Evolutionary conservation across 2,113 vertebrate genomes (phyloP).

Genomic region (Sinocyclocheilus maitianheensis): DNA sequence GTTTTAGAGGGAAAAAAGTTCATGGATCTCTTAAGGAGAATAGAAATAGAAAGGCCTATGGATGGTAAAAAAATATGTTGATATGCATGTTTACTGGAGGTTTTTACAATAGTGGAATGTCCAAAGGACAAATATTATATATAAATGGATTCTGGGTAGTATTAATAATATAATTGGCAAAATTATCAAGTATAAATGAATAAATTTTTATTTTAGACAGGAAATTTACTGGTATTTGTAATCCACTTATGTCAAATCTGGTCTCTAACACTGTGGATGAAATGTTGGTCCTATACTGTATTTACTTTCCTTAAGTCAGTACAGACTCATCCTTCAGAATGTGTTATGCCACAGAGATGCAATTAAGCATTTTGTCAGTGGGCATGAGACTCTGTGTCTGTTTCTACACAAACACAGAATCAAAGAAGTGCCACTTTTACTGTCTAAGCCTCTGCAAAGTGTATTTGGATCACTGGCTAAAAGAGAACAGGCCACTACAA

Average conservation of each 20-base stretch:
- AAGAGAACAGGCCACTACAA: not conserved
- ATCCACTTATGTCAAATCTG: no score
- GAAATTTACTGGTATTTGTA: no score
- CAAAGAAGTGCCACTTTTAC: not conserved
- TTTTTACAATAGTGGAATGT: not conserved
- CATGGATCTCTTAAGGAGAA: not conserved
- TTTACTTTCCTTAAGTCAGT: slow-evolving; percentile 3
- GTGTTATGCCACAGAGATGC: slow-evolving; percentile 1
- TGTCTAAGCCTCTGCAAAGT: not conserved
- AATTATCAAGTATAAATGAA: not conserved
- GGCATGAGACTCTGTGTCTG: not conserved
- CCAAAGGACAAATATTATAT: not conserved
- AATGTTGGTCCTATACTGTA: not conserved
- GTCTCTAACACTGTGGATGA: no score
- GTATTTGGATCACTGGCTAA: not conserved
- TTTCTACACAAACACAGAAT: slow-evolving; percentile 11
- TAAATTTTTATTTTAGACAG: no score
- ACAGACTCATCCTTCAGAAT: slow-evolving; percentile 7
- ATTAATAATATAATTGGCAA: not conserved
- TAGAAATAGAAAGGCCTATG: no score
- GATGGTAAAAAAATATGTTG: no score
- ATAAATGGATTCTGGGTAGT: not conserved
- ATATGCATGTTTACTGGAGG: no score
- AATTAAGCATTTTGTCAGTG: slow-evolving; percentile 37
- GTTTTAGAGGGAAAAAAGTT: not conserved